Evolutionary conservation across 2,797 vertebrate genomes (phyloP), one percentile per base, ranked within the genome.

Genomic region (Distichodus sexfasciatus): DNA sequence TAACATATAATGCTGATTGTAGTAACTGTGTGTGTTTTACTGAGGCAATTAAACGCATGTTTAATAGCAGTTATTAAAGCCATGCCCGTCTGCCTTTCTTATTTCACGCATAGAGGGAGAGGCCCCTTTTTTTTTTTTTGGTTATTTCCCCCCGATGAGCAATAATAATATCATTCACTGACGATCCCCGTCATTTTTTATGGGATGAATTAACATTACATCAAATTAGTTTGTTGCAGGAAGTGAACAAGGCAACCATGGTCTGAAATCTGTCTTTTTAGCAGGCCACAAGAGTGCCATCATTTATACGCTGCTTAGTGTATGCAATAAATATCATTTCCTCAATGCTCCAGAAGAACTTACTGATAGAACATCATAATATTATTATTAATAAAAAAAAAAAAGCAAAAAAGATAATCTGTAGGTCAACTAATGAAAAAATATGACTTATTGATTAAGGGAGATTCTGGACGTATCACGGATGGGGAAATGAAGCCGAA

Each of bases 51-150:
- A 66, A 72, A 50, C 19, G 17, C 51, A 50, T 41, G 35, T 72
- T 71, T 76, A 71, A 71, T 68, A 68, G 51, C 50, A 24, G 59
- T 71, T 68, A 57, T 76, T 71, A 67, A 67, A 62, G 23, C 6
- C 31, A 55, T 43, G 41, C 57, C 2, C 36, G 21, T 51, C 44
- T 51, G 58, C 29, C 10, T 71, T 54, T 55, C 23, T 43, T 55
- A 50, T 40, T 54, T 54, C 63, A 66, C 9, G 26, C 6, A 14
- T 17, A 23, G 41, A 63, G 41, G 21, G 19, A 41, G 46, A 53
- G 26, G 9, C 51, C 31, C 48, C 15, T 28, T 28, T 48, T 48
- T 47, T 11, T 6, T 14, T 53, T 35, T 26, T 35, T 38, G 41
- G 35, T 40, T 65, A 48, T 59, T 47, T 51, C 35, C 50, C 54